A percentile compares a stretch with the other conserved stretches of the same genome.
phyloP scores from a whole-genome alignment of 2,113 vertebrate species.

The Microcebus lehilahytsara region DNA sequence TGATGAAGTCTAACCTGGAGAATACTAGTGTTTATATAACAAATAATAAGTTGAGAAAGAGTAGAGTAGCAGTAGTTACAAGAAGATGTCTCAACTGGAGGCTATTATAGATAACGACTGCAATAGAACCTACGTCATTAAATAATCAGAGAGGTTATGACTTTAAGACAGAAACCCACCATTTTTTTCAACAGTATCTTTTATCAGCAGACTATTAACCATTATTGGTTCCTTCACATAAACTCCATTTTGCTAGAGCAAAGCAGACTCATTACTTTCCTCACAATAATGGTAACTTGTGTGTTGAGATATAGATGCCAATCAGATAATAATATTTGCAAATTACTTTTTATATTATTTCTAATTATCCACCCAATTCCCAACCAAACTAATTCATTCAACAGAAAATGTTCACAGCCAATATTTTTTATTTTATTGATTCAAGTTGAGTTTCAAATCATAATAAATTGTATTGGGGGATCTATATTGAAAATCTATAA shows the following conservation, averaged over 20 bases:
- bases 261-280: not conserved
- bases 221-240: not conserved
- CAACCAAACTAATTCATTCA: not conserved
- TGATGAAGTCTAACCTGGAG: not conserved
- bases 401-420: not conserved
- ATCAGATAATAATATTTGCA: not conserved
- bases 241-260: not conserved
- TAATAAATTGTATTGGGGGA: not conserved
- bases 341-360: slow-evolving; percentile 16
- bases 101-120: not conserved
- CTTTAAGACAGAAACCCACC: not conserved
- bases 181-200: not conserved
- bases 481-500: not conserved
- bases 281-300: not conserved
- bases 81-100: not conserved
- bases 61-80: not conserved
- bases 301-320: not conserved
- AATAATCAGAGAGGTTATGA: not conserved
- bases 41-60: not conserved
- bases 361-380: not conserved
- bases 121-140: not conserved
- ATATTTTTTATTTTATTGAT: not conserved
- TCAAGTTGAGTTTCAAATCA: not conserved
- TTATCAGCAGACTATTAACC: not conserved
- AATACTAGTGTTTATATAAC: not conserved